Evolutionary conservation across 2,888 invertebrate species (phyloP), one percentile per base, ranked within the genome.

Genomic region (Drosophila tripunctata): DNA sequence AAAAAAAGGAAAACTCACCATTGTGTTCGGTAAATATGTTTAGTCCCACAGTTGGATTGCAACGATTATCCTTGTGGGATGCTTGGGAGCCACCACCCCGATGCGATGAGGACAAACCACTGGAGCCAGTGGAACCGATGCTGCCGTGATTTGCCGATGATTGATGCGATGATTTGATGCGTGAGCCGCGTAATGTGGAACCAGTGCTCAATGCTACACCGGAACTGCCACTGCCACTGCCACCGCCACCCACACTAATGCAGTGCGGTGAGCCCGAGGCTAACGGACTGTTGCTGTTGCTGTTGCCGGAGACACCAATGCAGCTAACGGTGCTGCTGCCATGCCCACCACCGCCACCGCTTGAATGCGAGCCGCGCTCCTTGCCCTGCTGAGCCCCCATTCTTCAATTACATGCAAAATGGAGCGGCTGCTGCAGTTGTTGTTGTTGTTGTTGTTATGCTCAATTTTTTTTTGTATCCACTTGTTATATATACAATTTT

Each of bases 361-460:
- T 90, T 55, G 90, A 90, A 57, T 89, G 89, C 35, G 90, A 89
- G 89, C 95, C 94, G 91, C 96, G 95, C 93, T 97, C 97, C 93
- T 97, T 97, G 91, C 96, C 96, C 93, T 96, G 97, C 94, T 97
- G 97, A 91, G 97, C 97, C 92, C 97, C 97, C 97, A 97, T 97
- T n/a, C 64, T 54, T 66, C 50, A 66, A 75, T 73, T 67, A 73
- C 73, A 75, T 73, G 71, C 75, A 73, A 30, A 43, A 33, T 43
- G 54, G 33, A 52, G 52, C 52, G 55, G 56, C 27, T 30, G 54
- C 17, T 56, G 36, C 22, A 51, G 24, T 14, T 36, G 22, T 6
- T 35, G 41, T 61, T 47, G 6, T 21, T 44, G 48, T 12, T 35
- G 36, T 36, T 50, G 44, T n/a, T 30, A 44, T 30, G 48, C 48